Evolutionary conservation across 2,888 invertebrate species (phyloP).

Genomic region (Stenodera caucasica): DNA sequence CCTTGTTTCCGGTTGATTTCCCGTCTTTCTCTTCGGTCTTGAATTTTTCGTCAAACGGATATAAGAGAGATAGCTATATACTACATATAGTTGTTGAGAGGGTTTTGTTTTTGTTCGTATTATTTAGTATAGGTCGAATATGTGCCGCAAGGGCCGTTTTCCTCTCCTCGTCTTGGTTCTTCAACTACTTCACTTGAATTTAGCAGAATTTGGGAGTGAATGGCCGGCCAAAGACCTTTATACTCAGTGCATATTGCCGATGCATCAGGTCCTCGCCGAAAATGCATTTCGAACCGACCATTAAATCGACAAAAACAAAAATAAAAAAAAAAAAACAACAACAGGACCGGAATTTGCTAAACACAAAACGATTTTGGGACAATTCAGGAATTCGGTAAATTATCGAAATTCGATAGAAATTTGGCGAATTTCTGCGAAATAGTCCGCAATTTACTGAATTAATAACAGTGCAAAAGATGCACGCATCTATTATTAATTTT

Average conservation of each 20-base stretch:
- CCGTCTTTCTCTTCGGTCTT: conserved; percentile 25
- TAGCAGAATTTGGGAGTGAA: conserved; percentile 49
- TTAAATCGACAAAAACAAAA: neutral
- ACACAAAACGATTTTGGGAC: neutral
- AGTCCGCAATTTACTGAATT: no score
- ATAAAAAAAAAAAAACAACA: neutral
- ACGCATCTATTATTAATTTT: no score
- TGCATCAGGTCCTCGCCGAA: conserved; percentile 37
- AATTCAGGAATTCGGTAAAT: neutral
- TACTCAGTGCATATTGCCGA: conserved; percentile 31
- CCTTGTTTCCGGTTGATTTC: conserved; percentile 38
- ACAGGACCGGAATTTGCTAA: conserved; percentile 9
- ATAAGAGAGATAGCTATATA: conserved; percentile 3
- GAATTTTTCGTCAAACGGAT: neutral
- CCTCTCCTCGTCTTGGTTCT: conserved; percentile 24
- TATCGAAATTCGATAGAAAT: neutral
- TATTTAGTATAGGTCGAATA: conserved; percentile 21
- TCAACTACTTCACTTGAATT: conserved; percentile 10
- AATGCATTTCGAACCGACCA: conserved; percentile 17
- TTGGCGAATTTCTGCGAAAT: neutral
- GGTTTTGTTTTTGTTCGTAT: no score
- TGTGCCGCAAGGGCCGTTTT: conserved; percentile 39
- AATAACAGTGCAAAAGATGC: no score
- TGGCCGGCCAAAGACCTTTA: conserved; percentile 53
- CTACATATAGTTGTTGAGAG: conserved; percentile 7